Percentiles rank a stretch among this genome's conserved stretches.
phyloP scores from a whole-genome alignment of 2,797 vertebrate species.

The Ara ararauna region DNA sequence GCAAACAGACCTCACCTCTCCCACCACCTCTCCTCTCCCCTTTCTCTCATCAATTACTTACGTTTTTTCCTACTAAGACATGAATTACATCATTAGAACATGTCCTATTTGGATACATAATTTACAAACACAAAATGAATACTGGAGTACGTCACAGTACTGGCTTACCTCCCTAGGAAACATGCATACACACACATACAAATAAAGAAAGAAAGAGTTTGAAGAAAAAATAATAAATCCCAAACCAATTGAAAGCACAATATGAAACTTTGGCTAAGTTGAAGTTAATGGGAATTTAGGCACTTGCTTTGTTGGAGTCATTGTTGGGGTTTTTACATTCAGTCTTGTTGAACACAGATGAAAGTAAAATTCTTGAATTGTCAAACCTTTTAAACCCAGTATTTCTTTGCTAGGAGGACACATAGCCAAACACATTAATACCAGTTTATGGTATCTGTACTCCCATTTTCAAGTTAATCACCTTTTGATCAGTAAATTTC shows the following conservation, averaged over 20 bases:
- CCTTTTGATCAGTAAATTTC: background rate
- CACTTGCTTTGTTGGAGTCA: background rate
- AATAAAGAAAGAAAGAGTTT: background rate
- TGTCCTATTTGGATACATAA: background rate
- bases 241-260: background rate
- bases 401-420: background rate
- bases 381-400: background rate
- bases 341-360: background rate
- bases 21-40: background rate
- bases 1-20: background rate
- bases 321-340: background rate
- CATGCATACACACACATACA: background rate
- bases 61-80: background rate
- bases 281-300: background rate
- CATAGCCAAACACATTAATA: background rate
- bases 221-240: background rate
- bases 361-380: background rate
- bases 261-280: background rate
- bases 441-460: background rate
- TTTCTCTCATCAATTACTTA: background rate
- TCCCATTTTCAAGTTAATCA: background rate
- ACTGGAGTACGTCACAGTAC: background rate
- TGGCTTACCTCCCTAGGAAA: background rate
- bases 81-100: background rate
- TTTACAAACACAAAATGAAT: background rate